phyloP scores from a whole-genome alignment of 2,113 vertebrate genomes.

The Phrynosoma platyrhinos region DNA sequence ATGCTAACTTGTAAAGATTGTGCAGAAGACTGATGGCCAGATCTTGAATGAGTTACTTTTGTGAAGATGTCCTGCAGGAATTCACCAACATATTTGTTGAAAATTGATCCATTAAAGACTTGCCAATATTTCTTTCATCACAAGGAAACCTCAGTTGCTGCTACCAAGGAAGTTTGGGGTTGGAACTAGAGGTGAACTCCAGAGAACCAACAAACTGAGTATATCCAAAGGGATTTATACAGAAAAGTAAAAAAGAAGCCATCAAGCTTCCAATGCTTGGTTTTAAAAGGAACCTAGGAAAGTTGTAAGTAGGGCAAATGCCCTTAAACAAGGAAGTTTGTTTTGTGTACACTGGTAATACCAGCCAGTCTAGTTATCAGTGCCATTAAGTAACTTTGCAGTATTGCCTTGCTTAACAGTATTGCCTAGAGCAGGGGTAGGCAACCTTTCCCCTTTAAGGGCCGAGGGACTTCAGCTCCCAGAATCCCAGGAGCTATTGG shows the following conservation, averaged over 20 bases:
- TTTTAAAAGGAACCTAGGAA: conserved; percentile 35
- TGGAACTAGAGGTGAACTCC: not conserved
- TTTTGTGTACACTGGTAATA: not conserved
- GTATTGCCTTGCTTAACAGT: not conserved
- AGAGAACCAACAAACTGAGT: not conserved
- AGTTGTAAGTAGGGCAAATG: not conserved
- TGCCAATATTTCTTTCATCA: not conserved
- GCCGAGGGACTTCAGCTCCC: too few species aligned
- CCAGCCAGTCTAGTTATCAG: conserved; percentile 21
- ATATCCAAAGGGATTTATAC: not conserved
- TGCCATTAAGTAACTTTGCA: conserved; percentile 12
- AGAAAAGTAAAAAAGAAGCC: accelerated
- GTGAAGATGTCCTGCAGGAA: not conserved
- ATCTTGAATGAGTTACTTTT: not conserved
- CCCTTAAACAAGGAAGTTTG: not conserved
- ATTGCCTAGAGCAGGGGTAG: conserved; percentile 7
- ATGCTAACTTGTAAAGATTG: conserved; percentile 27
- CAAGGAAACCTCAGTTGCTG: not conserved
- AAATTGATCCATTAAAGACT: not conserved
- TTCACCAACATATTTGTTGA: not conserved
- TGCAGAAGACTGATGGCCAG: not conserved
- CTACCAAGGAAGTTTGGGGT: not conserved
- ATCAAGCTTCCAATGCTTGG: conserved; percentile 18
- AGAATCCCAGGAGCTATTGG: too few species aligned
- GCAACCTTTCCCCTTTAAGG: too few species aligned